phyloP scores from a whole-genome alignment of 2,797 vertebrate species.

The Picus viridis region DNA sequence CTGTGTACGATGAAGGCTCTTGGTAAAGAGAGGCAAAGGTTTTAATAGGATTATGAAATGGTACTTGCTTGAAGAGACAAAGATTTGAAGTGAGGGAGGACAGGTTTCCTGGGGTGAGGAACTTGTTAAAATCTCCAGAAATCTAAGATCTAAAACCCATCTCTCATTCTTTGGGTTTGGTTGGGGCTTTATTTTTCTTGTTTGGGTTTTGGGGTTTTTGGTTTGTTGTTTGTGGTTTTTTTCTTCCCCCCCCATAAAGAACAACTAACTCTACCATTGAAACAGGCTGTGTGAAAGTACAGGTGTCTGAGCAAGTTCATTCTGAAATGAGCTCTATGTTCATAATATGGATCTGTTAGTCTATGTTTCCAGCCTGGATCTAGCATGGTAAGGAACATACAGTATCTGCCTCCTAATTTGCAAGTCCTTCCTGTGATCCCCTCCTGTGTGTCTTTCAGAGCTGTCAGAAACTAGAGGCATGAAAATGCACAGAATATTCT shows the following conservation, averaged over 20 bases:
- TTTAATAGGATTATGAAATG: constrained; percentile 66
- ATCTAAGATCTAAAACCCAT: not conserved
- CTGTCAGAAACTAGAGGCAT: constrained; percentile 16
- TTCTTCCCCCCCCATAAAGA: not conserved
- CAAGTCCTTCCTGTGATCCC: not conserved
- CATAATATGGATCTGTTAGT: not conserved
- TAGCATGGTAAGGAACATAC: not conserved
- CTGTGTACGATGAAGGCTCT: constrained; percentile 21
- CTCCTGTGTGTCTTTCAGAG: constrained; percentile 34
- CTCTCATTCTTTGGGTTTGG: not conserved
- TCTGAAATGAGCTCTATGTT: not conserved
- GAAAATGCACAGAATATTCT: constrained; percentile 6
- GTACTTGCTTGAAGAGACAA: constrained; percentile 13
- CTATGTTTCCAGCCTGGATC: not conserved
- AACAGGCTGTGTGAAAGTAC: not conserved
- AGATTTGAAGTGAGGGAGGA: not conserved
- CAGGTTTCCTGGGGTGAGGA: not conserved
- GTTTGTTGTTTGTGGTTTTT: too few relatives aligned
- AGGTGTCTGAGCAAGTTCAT: not conserved
- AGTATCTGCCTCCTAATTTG: constrained; percentile 11
- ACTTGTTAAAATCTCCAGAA: not conserved
- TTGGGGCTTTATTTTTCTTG: not conserved
- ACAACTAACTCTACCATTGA: not conserved
- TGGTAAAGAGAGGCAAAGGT: constrained; percentile 55
- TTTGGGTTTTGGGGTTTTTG: not conserved